phyloP scores from a whole-genome alignment of 2,888 invertebrate genomes.

The Drosophila planitibia region DNA sequence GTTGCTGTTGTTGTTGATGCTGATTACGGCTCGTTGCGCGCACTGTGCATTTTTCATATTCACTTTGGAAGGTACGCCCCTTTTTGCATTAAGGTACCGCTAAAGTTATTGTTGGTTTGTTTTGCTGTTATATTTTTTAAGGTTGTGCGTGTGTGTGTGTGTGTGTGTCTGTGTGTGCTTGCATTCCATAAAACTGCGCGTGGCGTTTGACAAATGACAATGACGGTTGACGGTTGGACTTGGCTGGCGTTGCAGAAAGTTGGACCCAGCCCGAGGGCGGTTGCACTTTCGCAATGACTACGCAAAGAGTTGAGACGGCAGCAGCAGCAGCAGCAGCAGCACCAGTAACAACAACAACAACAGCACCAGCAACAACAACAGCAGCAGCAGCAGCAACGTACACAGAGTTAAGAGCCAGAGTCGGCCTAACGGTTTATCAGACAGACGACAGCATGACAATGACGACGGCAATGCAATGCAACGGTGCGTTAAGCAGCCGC shows the following conservation, averaged over 20 bases:
- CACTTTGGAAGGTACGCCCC: slow-evolving; percentile 62
- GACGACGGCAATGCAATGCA: slow-evolving; percentile 38
- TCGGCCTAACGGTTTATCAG: slow-evolving; percentile 57
- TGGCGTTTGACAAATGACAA: slow-evolving; percentile 68
- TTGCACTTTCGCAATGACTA: slow-evolving; percentile 63
- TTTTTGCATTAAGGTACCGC: slow-evolving; percentile 60
- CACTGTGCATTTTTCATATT: slow-evolving; percentile 67
- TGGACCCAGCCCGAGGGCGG: slow-evolving; percentile 59
- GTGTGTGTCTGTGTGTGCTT: slow-evolving; percentile 27
- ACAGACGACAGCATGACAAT: slow-evolving; percentile 20
- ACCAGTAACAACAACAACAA: background rate
- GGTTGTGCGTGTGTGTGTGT: slow-evolving; percentile 26
- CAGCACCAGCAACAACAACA: background rate
- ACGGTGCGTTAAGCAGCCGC: slow-evolving; percentile 62
- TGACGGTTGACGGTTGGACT: slow-evolving; percentile 64
- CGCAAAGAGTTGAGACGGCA: slow-evolving; percentile 27
- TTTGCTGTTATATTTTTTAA: slow-evolving; percentile 36
- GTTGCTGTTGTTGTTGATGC: slow-evolving; percentile 37
- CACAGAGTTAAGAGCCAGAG: slow-evolving; percentile 13
- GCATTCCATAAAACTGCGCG: slow-evolving; percentile 60
- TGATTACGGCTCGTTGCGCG: slow-evolving; percentile 49
- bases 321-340: slow-evolving; percentile 8
- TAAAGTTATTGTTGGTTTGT: slow-evolving; percentile 40
- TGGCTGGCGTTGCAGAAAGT: slow-evolving; percentile 65
- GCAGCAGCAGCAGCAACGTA: background rate